These are phyloP conservation scores for Archaeoteleia sp. DNA, from an alignment of 2,888 invertebrate genomes.

Conservation along the genomic window DNA sequence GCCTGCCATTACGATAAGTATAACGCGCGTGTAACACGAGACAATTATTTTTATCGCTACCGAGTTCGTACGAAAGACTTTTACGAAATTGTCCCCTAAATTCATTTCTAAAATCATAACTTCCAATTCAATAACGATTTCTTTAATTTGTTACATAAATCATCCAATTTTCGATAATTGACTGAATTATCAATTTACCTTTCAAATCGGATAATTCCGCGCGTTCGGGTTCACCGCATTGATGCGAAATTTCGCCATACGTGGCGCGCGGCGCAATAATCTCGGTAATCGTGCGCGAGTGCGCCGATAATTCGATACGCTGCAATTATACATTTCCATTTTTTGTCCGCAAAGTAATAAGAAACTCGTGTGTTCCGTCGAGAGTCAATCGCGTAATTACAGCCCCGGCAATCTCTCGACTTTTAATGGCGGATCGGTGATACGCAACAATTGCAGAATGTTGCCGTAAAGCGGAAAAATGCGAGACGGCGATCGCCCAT, in stretches of 20 bases:
- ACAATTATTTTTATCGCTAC: not conserved
- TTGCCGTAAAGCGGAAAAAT: not conserved
- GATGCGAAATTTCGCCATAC: slow-evolving; percentile 27
- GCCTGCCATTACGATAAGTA: slow-evolving; percentile 25
- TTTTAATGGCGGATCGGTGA: slow-evolving; percentile 12
- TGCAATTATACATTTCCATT: slow-evolving; percentile 37
- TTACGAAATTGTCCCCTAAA: too few species aligned
- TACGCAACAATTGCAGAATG: slow-evolving; percentile 2
- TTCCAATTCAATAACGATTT: too few species aligned
- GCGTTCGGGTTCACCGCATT: not conserved
- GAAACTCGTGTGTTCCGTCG: slow-evolving; percentile 31
- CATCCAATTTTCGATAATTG: too few species aligned
- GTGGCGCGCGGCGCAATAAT: slow-evolving; percentile 23
- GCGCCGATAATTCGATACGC: slow-evolving; percentile 44
- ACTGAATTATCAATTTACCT: too few species aligned
- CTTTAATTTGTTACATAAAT: too few species aligned
- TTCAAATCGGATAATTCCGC: too few species aligned
- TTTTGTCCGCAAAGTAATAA: slow-evolving; percentile 43
- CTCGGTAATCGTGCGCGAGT: not conserved
- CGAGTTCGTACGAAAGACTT: not conserved
- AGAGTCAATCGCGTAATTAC: slow-evolving; percentile 28
- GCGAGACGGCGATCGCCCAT: too few species aligned
- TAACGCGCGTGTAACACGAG: slow-evolving; percentile 5
- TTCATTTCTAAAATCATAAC: too few species aligned
- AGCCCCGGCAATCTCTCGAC: slow-evolving; percentile 21